Evolutionary conservation across 2,888 invertebrate species (phyloP).

Genomic region (Apodemia mormo): DNA sequence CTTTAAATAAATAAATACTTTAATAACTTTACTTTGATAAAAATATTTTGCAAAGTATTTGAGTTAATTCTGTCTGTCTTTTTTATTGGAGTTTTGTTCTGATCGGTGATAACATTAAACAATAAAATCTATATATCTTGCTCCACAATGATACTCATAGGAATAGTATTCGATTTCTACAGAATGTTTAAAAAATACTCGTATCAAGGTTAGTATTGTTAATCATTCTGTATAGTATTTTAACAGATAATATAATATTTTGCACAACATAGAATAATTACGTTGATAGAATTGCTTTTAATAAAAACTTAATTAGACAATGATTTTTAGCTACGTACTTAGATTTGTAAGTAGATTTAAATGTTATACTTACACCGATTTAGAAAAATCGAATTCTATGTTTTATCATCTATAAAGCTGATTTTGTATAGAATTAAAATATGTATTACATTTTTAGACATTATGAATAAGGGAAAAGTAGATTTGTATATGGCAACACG

Average conservation of each 20-base stretch:
- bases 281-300: slow-evolving; percentile 33
- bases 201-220: background rate
- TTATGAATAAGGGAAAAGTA: slow-evolving; percentile 5
- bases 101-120: no score
- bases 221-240: background rate
- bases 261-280: slow-evolving; percentile 52
- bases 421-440: slow-evolving; percentile 1
- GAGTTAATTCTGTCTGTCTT: no score
- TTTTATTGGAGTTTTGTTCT: no score
- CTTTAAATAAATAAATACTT: no score
- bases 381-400: background rate
- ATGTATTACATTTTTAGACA: background rate
- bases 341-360: slow-evolving; percentile 4
- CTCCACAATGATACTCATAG: no score
- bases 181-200: background rate
- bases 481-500: slow-evolving; percentile 19
- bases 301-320: slow-evolving; percentile 21
- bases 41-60: no score
- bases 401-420: slow-evolving; percentile 11
- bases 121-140: no score
- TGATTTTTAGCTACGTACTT: slow-evolving; percentile 12
- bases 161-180: background rate
- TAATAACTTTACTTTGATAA: no score
- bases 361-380: slow-evolving; percentile 8
- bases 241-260: background rate